Percentiles rank a stretch among this genome's conserved stretches.
Conservation (phyloP, 2,113 vertebrate genomes). For the Leptobrachium leishanense region DNA sequence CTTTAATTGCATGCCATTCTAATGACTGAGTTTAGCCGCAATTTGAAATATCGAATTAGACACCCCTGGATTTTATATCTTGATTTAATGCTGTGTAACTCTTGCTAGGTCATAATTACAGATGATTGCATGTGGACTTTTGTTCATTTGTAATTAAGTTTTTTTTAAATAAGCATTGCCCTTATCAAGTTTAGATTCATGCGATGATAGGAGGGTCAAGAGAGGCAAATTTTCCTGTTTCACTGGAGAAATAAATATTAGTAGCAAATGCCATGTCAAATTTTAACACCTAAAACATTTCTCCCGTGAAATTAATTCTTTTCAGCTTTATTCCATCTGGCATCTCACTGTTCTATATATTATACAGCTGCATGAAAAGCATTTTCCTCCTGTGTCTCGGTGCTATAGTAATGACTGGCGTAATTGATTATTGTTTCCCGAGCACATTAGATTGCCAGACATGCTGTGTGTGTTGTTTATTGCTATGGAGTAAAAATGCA, state of each 20-base stretch:
- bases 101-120: constrained; percentile 58
- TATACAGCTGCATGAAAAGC: constrained; percentile 44
- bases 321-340: constrained; percentile 56
- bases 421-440: constrained; percentile 51
- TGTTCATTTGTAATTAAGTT: constrained; percentile 63
- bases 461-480: constrained; percentile 11
- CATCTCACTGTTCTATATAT: constrained; percentile 55
- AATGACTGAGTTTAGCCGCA: constrained; percentile 59
- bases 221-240: constrained; percentile 16
- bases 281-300: constrained; percentile 59
- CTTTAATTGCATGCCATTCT: constrained; percentile 41
- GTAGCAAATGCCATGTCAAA: constrained; percentile 56
- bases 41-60: constrained; percentile 53
- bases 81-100: constrained; percentile 51
- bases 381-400: constrained; percentile 35
- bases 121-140: constrained; percentile 61
- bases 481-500: constrained; percentile 13
- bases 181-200: constrained; percentile 55
- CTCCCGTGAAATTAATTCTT: constrained; percentile 63
- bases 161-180: constrained; percentile 63
- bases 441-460: constrained; percentile 15
- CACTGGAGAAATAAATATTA: constrained; percentile 53
- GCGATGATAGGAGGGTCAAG: constrained; percentile 55
- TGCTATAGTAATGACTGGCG: constrained; percentile 56
- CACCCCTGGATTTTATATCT: constrained; percentile 57